phyloP scores from a whole-genome alignment of 2,888 invertebrate species.

The Dioctria linearis region DNA sequence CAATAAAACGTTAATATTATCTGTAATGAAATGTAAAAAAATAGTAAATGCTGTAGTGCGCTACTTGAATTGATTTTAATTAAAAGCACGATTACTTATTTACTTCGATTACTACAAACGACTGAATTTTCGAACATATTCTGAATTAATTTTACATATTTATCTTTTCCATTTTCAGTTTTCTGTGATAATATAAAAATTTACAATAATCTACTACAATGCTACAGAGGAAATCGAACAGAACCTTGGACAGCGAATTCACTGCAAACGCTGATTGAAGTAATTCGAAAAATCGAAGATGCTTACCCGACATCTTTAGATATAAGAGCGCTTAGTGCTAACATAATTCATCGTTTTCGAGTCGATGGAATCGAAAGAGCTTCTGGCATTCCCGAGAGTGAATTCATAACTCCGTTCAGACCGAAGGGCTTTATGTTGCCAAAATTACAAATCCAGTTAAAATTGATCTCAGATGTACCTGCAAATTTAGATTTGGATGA shows the following conservation, averaged over 20 bases:
- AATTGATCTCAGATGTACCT: conserved; percentile 73
- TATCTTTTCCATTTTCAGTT: conserved; percentile 43
- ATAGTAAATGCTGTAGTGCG: too few species aligned
- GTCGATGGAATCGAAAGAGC: conserved; percentile 76
- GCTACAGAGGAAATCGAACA: conserved; percentile 74
- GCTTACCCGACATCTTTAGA: conserved; percentile 72
- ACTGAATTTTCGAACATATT: too few species aligned
- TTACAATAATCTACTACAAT: conserved; percentile 74
- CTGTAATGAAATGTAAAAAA: too few species aligned
- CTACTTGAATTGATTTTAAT: too few species aligned
- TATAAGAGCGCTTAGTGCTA: conserved; percentile 74
- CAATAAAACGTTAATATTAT: too few species aligned
- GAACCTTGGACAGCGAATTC: conserved; percentile 73
- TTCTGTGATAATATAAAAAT: conserved; percentile 66
- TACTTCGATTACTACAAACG: too few species aligned
- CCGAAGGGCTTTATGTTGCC: conserved; percentile 76
- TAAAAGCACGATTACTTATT: too few species aligned
- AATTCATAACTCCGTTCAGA: conserved; percentile 74
- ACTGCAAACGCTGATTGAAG: conserved; percentile 75
- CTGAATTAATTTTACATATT: background rate
- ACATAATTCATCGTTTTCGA: conserved; percentile 74
- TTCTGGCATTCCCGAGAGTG: conserved; percentile 70
- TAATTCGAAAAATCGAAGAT: conserved; percentile 76
- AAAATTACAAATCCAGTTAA: conserved; percentile 75
- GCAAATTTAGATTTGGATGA: conserved; percentile 65